These are phyloP conservation scores for Bombus turneri DNA, from an alignment of 1,140 invertebrate species.

Conservation along the genomic window DNA sequence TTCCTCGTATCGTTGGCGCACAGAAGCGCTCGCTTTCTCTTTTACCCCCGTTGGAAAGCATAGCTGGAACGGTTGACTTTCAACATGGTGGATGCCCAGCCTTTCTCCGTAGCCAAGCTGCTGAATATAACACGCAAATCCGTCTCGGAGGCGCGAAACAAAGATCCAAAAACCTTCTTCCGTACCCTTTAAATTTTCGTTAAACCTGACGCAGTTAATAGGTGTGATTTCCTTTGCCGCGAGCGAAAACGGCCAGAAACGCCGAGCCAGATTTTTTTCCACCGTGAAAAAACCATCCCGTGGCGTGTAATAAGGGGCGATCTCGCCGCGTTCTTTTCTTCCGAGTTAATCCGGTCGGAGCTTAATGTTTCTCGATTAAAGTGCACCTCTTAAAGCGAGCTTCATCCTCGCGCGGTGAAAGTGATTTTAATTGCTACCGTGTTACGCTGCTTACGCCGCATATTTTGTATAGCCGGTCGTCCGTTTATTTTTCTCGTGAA, in stretches of 20 bases:
- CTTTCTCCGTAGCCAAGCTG: neutral
- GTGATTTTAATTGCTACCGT: neutral
- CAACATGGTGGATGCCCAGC: neutral
- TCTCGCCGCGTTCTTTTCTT: neutral
- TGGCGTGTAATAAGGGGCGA: neutral
- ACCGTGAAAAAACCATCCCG: neutral
- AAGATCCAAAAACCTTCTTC: neutral
- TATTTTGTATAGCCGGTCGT: too few relatives aligned
- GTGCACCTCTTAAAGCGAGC: neutral
- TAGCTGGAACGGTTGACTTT: neutral
- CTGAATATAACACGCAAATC: conserved; percentile 18
- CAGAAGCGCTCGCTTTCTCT: conserved; percentile 11
- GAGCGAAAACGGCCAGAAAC: neutral
- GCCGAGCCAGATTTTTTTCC: neutral
- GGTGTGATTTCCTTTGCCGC: conserved; percentile 16
- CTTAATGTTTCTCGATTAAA: neutral
- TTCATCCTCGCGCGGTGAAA: neutral
- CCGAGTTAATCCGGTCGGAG: neutral
- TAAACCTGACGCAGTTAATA: conserved; percentile 19
- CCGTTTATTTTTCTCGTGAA: neutral
- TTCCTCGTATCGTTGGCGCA: conserved; percentile 1
- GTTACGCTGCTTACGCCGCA: too few relatives aligned
- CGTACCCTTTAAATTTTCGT: conserved; percentile 13
- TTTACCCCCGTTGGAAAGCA: neutral
- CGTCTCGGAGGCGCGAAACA: conserved; percentile 19